Evolutionary conservation across 1,140 invertebrate species (phyloP).

Genomic region (Drosophila ambigua): DNA sequence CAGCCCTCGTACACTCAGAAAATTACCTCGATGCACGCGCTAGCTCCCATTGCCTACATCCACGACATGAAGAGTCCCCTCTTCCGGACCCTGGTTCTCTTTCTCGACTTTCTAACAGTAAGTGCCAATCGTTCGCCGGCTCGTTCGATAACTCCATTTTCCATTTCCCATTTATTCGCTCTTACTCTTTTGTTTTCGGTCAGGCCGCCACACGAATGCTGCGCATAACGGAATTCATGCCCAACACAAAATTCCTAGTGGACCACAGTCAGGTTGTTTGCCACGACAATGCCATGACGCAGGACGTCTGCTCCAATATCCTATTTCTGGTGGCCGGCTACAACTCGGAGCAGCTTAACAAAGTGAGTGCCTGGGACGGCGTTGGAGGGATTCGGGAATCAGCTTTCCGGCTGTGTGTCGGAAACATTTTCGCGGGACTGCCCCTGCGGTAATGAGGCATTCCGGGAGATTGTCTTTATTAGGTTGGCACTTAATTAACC

Average conservation of each 20-base stretch:
- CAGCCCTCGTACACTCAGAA: slow-evolving; percentile 88
- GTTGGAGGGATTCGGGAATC: slow-evolving; percentile 9
- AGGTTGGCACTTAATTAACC: slow-evolving; percentile 69
- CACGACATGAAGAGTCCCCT: slow-evolving; percentile 86
- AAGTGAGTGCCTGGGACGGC: slow-evolving; percentile 52
- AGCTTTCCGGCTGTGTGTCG: slow-evolving; percentile 30
- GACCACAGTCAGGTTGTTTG: slow-evolving; percentile 85
- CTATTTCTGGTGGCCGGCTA: slow-evolving; percentile 86
- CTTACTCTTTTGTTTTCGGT: slow-evolving; percentile 1
- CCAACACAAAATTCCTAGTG: slow-evolving; percentile 84
- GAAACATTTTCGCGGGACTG: slow-evolving; percentile 35
- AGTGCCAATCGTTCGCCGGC: slow-evolving; percentile 5
- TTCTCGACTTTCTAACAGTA: slow-evolving; percentile 72
- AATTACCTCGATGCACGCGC: slow-evolving; percentile 87
- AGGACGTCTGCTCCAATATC: slow-evolving; percentile 86
- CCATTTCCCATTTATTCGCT: slow-evolving; percentile 10
- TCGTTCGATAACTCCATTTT: background rate
- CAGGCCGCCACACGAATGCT: slow-evolving; percentile 84
- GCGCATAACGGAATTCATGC: slow-evolving; percentile 86
- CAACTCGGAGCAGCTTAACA: slow-evolving; percentile 84
- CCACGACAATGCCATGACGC: slow-evolving; percentile 83
- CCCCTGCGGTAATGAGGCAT: background rate
- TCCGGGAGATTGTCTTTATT: slow-evolving; percentile 49
- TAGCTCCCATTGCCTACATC: slow-evolving; percentile 88
- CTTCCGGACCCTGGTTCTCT: slow-evolving; percentile 72